Conservation (phyloP, 2,113 vertebrate species). For the Callopanchax toddi region DNA sequence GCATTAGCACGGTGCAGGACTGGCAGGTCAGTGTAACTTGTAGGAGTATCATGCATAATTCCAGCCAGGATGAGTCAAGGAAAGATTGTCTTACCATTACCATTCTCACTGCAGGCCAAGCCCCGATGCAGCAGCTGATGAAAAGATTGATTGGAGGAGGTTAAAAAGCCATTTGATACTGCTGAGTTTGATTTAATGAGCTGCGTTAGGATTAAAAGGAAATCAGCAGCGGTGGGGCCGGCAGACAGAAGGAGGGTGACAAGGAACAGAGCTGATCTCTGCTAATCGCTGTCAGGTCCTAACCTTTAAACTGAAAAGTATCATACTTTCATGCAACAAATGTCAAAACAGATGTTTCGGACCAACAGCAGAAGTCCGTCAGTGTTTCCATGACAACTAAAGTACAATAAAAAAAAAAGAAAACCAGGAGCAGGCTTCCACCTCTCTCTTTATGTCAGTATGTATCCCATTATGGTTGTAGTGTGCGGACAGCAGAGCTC, state of each 20-base stretch:
- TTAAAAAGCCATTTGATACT: slow-evolving; percentile 73
- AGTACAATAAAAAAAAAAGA: slow-evolving; percentile 1
- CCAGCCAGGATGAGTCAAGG: slow-evolving; percentile 69
- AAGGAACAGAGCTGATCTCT: slow-evolving; percentile 52
- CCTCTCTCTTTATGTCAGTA: slow-evolving; percentile 54
- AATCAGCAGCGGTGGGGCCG: slow-evolving; percentile 38
- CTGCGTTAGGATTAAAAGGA: slow-evolving; percentile 59
- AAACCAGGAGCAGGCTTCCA: slow-evolving; percentile 61
- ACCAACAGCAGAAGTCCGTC: slow-evolving; percentile 45
- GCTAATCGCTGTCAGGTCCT: slow-evolving; percentile 33
- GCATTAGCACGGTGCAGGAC: slow-evolving; percentile 9
- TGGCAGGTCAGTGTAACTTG: slow-evolving; percentile 37
- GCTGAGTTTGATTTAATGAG: slow-evolving; percentile 60
- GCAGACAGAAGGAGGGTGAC: slow-evolving; percentile 30
- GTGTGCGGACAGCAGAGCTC: slow-evolving; percentile 69
- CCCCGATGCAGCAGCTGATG: slow-evolving; percentile 65
- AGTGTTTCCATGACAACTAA: slow-evolving; percentile 46
- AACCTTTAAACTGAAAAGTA: slow-evolving; percentile 13
- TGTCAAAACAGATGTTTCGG: slow-evolving; percentile 11
- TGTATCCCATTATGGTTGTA: slow-evolving; percentile 75
- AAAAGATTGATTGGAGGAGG: slow-evolving; percentile 73
- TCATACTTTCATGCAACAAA: slow-evolving; percentile 33
- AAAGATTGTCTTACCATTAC: slow-evolving; percentile 78
- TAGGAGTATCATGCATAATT: slow-evolving; percentile 40
- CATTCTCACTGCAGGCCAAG: slow-evolving; percentile 64